phyloP scores from a whole-genome alignment of 2,888 invertebrate genomes.

The Thymelicus sylvestris region DNA sequence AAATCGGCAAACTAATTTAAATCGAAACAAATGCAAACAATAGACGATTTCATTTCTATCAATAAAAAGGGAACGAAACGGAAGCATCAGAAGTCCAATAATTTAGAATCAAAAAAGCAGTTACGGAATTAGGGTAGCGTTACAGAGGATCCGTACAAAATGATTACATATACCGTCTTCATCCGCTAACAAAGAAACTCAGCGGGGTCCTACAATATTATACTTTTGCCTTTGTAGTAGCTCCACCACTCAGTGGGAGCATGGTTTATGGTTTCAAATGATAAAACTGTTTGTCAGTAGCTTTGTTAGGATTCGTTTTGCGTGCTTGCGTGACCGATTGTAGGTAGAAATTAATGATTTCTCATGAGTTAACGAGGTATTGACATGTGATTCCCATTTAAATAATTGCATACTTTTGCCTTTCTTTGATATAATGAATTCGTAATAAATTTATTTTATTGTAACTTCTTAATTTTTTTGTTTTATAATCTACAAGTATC shows the following conservation, averaged over 20 bases:
- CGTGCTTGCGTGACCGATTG: conserved; percentile 73
- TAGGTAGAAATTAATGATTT: conserved; percentile 53
- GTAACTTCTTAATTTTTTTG: not conserved
- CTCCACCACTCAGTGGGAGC: conserved; percentile 77
- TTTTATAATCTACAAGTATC: too few relatives aligned
- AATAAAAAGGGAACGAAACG: conserved; percentile 60
- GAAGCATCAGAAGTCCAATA: conserved; percentile 78
- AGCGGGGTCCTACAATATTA: conserved; percentile 83
- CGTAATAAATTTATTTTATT: not conserved
- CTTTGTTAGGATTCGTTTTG: conserved; percentile 74
- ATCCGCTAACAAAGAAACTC: conserved; percentile 79
- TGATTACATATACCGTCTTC: conserved; percentile 81
- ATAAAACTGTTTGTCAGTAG: conserved; percentile 83
- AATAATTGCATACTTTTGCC: conserved; percentile 21
- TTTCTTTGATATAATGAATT: not conserved
- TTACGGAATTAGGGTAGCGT: conserved; percentile 80
- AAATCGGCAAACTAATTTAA: conserved; percentile 6
- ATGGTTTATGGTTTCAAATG: conserved; percentile 84
- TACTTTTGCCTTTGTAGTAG: conserved; percentile 81
- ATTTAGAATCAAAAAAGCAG: conserved; percentile 80
- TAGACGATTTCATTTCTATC: conserved; percentile 14
- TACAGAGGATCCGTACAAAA: conserved; percentile 78
- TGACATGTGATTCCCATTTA: conserved; percentile 51
- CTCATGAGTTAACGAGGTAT: conserved; percentile 68
- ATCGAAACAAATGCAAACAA: conserved; percentile 33